Base-by-base conservation (phyloP, 2,888 invertebrate species). In the Bellardia pandia region DNA sequence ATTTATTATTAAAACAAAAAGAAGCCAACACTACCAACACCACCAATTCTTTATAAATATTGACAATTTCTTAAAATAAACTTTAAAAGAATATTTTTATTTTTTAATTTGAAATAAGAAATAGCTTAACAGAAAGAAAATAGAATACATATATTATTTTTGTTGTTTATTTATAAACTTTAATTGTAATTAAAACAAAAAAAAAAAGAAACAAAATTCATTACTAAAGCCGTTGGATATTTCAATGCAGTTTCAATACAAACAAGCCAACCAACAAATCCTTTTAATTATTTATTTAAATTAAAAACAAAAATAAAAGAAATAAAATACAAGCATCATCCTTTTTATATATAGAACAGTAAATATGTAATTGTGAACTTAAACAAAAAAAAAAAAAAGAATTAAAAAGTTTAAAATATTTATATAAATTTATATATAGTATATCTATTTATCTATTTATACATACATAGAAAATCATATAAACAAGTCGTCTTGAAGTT, bases 21-120 rank as follows among this genome's bases (percentile, higher is more conserved):
- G 77, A 86, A 83, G 86, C 86, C 86, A 88, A 88, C 80, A 85
- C 79, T 88, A 85, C 85, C 88, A 86, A 83, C 88, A 83, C 88
- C 88, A 85, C 85, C 88, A 86, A 88, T 86, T 86, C 75, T 86
- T 68, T 76, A 77, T 74, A 77, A 81, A 69, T 71, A 82, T 71
- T 82, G 75, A 85, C 77, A 78, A 85, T 71, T 85, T 87, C 81
- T 78, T 82, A 72, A 74, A 66, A 74, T 64, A 58, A 76, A 71
- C 7, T 37, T 23, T 7, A 66, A 60, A 56, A 64, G 48, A 45
- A 13, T 14, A 56, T 2, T 23, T 60, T 71, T 72, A 23, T 23
- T 56, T 53, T 66, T 53, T 72, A 37, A 78, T 64, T 75, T 81
- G 42, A n/a, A 62, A 80, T 80, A 71, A 66, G 40, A 80, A 78